Evolutionary conservation across 2,888 invertebrate genomes (phyloP), one percentile per base, ranked within the genome.

Genomic region (Lochmaea crataegi): DNA sequence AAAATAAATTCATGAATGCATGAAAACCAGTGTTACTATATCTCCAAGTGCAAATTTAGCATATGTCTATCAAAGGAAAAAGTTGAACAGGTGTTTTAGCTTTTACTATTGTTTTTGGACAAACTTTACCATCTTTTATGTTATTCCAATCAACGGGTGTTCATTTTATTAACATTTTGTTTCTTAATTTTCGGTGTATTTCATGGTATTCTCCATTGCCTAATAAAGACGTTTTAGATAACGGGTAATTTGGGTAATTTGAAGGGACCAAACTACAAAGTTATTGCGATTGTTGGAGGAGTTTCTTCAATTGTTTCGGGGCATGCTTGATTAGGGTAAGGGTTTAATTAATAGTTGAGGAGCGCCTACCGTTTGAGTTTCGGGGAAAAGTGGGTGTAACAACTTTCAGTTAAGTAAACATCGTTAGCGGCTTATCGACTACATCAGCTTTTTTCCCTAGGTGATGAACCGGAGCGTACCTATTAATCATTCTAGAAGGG

Each of bases 241-340:
- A 63, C 42, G 38, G 61, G 69, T 72, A 72, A 75, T 74, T 74
- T 68, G 65, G 69, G 58, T 69, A 74, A 77, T 75, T 76, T 60
- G 71, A 56, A 42, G 68, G 60, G 38, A 41, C 63, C 65, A n/a
- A 73, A 73, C 42, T 73, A 71, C 42, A 56, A 53, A 72, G 73
- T 65, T 64, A 70, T 72, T 71, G 68, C 72, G 70, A 75, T 75
- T 76, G 76, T 78, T 77, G 75, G 74, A 73, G 74, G 74, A 68
- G 77, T 77, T 79, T 77, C 76, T 78, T 76, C 76, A 72, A 78
- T 76, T 77, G 76, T 76, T 72, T 72, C 72, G 72, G 72, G 57
- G 70, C 69, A 68, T 68, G 67, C 66, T 72, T 73, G 72, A 76
- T 76, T 73, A 66, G 76, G 70, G 76, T 69, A 48, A 71, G 72